These are phyloP conservation scores for Rhabdophis nuchalis DNA, from an alignment of 2,797 vertebrate species.

Conservation along the genomic window DNA sequence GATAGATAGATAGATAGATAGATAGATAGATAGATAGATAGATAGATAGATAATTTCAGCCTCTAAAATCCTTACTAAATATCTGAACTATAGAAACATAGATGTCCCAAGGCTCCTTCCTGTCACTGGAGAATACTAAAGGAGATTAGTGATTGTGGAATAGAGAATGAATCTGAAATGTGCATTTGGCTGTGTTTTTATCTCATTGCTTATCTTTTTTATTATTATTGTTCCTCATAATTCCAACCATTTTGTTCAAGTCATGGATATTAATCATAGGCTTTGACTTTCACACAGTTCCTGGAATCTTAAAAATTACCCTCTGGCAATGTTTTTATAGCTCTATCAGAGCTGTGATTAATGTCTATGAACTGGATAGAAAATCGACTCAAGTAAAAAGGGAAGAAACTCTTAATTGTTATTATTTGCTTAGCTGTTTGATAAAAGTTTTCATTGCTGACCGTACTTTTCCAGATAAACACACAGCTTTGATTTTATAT, in stretches of 20 bases:
- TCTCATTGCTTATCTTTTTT: neutral
- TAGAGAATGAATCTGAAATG: neutral
- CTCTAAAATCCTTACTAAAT: neutral
- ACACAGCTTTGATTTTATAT: neutral
- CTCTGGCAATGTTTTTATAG: neutral
- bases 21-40: fast-evolving
- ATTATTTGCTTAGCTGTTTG: neutral
- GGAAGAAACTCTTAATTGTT: neutral
- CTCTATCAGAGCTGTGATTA: conserved; percentile 8
- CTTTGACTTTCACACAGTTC: neutral
- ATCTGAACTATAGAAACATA: neutral
- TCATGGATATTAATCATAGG: neutral
- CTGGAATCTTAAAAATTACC: conserved; percentile 1
- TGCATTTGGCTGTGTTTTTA: neutral
- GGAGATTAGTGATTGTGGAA: neutral
- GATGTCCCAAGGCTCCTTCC: neutral
- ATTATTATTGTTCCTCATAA: neutral
- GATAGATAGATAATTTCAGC: neutral
- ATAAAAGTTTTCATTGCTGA: neutral
- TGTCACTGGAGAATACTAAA: neutral
- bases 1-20: no score
- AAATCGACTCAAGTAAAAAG: neutral
- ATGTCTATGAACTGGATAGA: neutral
- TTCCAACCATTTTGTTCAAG: neutral
- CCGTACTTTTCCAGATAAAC: neutral